Evolutionary conservation across 2,113 vertebrate species (phyloP), one percentile per base, ranked within the genome.

Genomic region (Rhombomys opimus): DNA sequence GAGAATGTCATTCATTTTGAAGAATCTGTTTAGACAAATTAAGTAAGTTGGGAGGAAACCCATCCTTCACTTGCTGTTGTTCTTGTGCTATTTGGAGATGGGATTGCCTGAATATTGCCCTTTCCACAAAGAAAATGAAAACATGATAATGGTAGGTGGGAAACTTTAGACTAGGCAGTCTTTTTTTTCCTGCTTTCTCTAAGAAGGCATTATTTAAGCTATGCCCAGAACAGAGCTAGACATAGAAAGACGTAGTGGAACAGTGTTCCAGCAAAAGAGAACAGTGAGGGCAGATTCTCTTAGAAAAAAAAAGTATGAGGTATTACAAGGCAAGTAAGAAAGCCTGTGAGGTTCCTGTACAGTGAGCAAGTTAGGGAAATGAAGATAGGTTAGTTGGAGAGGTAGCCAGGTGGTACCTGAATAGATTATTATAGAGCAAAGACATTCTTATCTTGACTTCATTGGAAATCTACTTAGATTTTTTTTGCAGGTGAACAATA

Each of bases 71-170:
- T 95, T 95, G 17, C 32, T 63, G 15, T 23, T 91, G 3, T 52
- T 41, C 18, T 32, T 22, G 5, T 80, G 67, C 18, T 61, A 59
- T 78, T 91, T 50, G 14, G 38, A 61, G 22, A 20, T 68, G 14
- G 18, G 67, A n/a, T n/a, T 77, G 75, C 38, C 93, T 70, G 72
- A 91, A 86, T 30, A 59, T 15, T 12, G 41, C 10, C 72, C 54
- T 91, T 86, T 95, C 50, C 22, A 77, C 17, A 61, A 85, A 85
- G 46, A 73, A 95, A 96, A 92, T 38, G 46, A 63, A 27, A 88
- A 59, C 23, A 90, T 4, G 11, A 23, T 93, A 67, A 93, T 63
- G 17, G 11, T 35, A 6, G 27, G 17, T 63, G 27, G 57, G 30
- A 38, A 89, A 88, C 20, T 81, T 61, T 86, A 65, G 32, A 38